Evolutionary conservation across 2,113 vertebrate genomes (phyloP), one percentile per base, ranked within the genome.

Genomic region (Cyphomyrus plagiostoma): DNA sequence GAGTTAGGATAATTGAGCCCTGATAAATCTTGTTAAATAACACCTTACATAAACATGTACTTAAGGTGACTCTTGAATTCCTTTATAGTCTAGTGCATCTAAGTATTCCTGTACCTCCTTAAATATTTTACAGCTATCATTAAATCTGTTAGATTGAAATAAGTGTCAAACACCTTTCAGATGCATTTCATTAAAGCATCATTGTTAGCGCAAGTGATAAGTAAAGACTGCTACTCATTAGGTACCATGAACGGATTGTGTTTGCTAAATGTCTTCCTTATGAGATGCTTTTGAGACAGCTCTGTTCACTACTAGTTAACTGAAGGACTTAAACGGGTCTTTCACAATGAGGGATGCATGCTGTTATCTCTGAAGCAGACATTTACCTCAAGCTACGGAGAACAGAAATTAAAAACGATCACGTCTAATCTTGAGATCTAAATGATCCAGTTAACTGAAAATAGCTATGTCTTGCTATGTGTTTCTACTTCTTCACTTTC

Each of bases 131-230:
- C 74, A 19, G 74, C 62, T 70, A 70, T 70, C 62, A 70, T 70
- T 80, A 80, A 80, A 80, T 80, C 30, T 80, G 74, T 80, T 80
- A 42, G 74, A 42, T 80, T 80, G 17, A 80, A 80, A 80, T 80
- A 80, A 80, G 15, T 42, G 74, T 19, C 74, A 80, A 80, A 80
- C 35, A 17, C 4, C 13, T 80, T 80, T 80, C 35, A 80, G 30
- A 42, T 7, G 35, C 74, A 80, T 80, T 80, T 80, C 11, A 80
- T 80, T 42, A 80, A 42, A 80, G 74, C 74, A 42, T 80, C 35
- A 42, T 80, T 42, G 35, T 42, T 80, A 39, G 35, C 2, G 30
- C 13, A 17, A 19, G 6, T 19, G 35, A 39, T 80, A 80, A 39
- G 30, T 77, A 77, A 80, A 80, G 74, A 39, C 30, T 80, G 35